Percentiles rank a stretch among this genome's conserved stretches.
Evolutionary conservation across 2,797 vertebrate genomes (phyloP).

Genomic region (Remorina albescens): DNA sequence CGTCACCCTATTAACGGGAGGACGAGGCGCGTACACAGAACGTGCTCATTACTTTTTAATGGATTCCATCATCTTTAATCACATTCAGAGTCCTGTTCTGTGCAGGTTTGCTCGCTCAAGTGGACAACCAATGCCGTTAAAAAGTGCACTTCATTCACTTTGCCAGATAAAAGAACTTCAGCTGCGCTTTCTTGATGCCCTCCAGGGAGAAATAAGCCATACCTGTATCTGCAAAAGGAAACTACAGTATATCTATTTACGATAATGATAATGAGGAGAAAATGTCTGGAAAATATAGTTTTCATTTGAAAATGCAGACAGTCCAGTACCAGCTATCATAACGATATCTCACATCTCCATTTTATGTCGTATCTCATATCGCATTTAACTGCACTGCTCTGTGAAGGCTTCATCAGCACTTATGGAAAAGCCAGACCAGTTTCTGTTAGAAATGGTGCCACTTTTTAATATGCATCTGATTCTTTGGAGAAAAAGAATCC

Average conservation of each 20-base stretch:
- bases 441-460: neutral
- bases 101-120: slow-evolving; percentile 19
- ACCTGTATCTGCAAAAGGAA: neutral
- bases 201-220: slow-evolving; percentile 11
- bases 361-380: neutral
- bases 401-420: slow-evolving; percentile 1
- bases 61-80: slow-evolving; percentile 55
- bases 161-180: slow-evolving; percentile 31
- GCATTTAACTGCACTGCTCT: neutral
- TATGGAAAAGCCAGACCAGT: neutral
- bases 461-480: slow-evolving; percentile 6
- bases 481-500: neutral
- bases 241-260: too few species aligned
- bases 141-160: slow-evolving; percentile 30
- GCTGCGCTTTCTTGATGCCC: slow-evolving; percentile 23
- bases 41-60: slow-evolving; percentile 60
- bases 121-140: slow-evolving; percentile 19
- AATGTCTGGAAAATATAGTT: neutral
- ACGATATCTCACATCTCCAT: neutral
- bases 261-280: neutral
- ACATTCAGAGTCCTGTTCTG: slow-evolving; percentile 12
- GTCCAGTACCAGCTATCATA: neutral
- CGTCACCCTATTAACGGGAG: slow-evolving; percentile 51
- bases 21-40: slow-evolving; percentile 23
- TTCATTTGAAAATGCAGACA: slow-evolving; percentile 1